These are phyloP conservation scores for Penelope pileata DNA, from an alignment of 2,113 vertebrate genomes.

Conservation along the genomic window DNA sequence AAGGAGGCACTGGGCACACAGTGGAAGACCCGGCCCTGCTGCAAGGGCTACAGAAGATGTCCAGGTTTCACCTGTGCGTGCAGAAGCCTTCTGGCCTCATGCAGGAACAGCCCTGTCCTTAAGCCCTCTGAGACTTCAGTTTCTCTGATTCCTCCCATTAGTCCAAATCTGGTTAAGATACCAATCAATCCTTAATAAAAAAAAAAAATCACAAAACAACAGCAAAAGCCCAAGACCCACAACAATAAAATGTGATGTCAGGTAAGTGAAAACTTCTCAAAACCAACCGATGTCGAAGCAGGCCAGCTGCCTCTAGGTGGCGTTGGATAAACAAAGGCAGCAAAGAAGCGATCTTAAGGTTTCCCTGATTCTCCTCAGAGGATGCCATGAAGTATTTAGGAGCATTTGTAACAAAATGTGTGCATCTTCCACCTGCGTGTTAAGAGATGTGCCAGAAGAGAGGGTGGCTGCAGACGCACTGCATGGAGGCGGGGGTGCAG, in stretches of 20 bases:
- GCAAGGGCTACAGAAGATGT: fast-evolving
- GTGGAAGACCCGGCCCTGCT: neutral
- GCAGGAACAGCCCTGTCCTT: fast-evolving
- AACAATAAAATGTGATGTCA: neutral
- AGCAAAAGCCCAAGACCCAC: too few species aligned
- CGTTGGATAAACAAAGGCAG: neutral
- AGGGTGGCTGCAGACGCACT: fast-evolving
- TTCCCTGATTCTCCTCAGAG: neutral
- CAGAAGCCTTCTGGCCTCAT: fast-evolving
- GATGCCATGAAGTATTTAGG: neutral
- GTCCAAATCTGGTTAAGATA: neutral
- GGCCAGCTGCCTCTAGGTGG: neutral
- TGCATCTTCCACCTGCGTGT: neutral
- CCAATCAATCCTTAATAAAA: fast-evolving
- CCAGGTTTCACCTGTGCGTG: neutral
- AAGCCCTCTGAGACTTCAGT: neutral
- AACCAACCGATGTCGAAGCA: neutral
- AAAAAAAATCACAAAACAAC: too few species aligned
- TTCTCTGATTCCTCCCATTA: neutral
- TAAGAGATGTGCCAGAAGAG: neutral
- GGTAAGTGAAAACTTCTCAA: neutral
- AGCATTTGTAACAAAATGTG: neutral
- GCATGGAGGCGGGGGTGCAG: neutral
- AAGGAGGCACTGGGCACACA: neutral
- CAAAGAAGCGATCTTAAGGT: neutral